Conservation (phyloP, 2,888 invertebrate genomes). For the Clusia tigrina region DNA sequence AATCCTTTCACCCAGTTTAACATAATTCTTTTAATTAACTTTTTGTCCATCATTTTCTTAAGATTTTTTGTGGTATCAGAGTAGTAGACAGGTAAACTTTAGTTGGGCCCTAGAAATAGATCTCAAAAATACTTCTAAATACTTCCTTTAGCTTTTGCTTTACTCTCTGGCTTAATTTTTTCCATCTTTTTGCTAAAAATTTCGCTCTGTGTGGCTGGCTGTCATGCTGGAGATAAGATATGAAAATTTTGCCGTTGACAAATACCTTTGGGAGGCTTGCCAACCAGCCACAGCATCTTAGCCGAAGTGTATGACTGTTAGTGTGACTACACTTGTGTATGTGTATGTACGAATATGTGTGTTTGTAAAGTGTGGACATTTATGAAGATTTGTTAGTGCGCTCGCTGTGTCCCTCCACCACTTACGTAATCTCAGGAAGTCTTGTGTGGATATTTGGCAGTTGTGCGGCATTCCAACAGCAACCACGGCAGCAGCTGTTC, state of each 20-base stretch:
- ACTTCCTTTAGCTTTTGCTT: too few relatives aligned
- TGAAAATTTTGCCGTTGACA: not conserved
- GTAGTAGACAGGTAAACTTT: too few relatives aligned
- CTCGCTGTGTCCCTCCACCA: not conserved
- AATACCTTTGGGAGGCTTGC: not conserved
- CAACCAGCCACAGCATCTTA: constrained; percentile 1
- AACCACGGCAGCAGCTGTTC: not conserved
- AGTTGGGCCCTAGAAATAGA: too few relatives aligned
- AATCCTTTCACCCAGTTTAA: too few relatives aligned
- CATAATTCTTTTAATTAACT: too few relatives aligned
- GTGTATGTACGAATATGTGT: constrained; percentile 10
- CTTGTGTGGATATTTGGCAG: not conserved
- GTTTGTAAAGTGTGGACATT: constrained; percentile 37
- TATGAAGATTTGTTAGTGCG: constrained; percentile 42
- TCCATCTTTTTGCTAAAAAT: too few relatives aligned
- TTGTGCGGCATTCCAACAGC: not conserved
- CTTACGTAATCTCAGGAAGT: not conserved
- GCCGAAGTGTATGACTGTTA: constrained; percentile 39
- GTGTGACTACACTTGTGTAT: constrained; percentile 16
- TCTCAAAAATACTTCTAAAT: too few relatives aligned
- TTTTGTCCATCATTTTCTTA: too few relatives aligned
- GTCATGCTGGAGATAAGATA: not conserved
- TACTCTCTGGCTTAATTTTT: too few relatives aligned
- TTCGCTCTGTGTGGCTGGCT: too few relatives aligned
- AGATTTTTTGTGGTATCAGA: too few relatives aligned